Base-by-base conservation (phyloP, 2,888 invertebrate genomes). In the Sisyra terminalis region DNA sequence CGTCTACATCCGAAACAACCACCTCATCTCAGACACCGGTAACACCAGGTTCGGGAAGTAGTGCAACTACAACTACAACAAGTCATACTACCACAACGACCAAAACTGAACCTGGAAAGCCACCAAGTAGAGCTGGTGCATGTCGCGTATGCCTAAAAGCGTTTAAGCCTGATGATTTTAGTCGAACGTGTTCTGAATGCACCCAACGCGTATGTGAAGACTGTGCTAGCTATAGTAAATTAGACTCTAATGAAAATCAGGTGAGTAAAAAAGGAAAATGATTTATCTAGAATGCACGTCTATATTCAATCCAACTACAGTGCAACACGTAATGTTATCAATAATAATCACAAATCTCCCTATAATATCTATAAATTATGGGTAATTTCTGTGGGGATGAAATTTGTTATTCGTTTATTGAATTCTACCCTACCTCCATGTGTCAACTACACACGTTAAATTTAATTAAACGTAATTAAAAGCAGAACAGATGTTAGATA, bases 181-280 rank as follows among this genome's bases (percentile, higher is more conserved):
- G 79, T 61, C 78, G 84, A 60, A 83, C 79, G 41, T 92, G 90
- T 65, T 81, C 79, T 55, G 89, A 88, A 64, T 92, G 90, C 63
- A 81, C 86, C 55, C 86, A 88, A 57, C 76, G 85, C 51, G 87
- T 90, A 41, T 90, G 90, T 62, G 90, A 90, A 62, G 90, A 90
- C 64, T 90, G 90, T 59, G 88, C 89, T 50, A 88, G 87, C 42
- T 90, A 90, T 61, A 88, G 88, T 51, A 85, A 86, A 55, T 72
- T 82, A 44, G 78, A 82, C 47, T 82, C 84, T 55, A 81, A 82
- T 49, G 84, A 87, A 55, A 85, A 87, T 54, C 75, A 78, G 63
- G 85, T 86, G 57, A 71, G 18, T 37, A 37, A 14, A 15, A 3
- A 13, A 2, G 11, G 3, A 35, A 13, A 16, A n/a, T 14, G 3